Evolutionary conservation across 2,888 invertebrate species (phyloP).

Genomic region (Scelioninae gen. 1): DNA sequence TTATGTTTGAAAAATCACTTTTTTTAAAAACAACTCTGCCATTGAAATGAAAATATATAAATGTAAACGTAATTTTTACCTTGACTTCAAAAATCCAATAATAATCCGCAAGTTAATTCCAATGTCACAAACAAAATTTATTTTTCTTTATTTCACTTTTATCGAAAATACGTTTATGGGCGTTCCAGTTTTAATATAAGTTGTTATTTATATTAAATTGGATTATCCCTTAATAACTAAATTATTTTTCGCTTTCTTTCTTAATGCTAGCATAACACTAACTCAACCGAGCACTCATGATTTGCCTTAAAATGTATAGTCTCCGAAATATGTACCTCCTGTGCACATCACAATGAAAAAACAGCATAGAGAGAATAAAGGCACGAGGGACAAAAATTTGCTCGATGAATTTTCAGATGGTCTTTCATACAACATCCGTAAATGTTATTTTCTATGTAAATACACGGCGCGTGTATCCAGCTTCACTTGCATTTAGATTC

Average conservation of each 20-base stretch:
- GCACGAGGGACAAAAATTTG: conserved; percentile 53
- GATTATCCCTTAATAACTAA: conserved; percentile 46
- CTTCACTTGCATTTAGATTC: conserved; percentile 67
- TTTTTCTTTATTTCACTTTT: background rate
- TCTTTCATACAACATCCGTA: conserved; percentile 66
- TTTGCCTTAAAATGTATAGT: conserved; percentile 38
- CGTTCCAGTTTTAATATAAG: too few relatives aligned
- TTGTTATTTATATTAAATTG: conserved; percentile 25
- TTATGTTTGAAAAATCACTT: too few relatives aligned
- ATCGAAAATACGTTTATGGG: too few relatives aligned
- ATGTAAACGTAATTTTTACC: background rate
- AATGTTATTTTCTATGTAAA: conserved; percentile 70
- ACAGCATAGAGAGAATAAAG: conserved; percentile 39
- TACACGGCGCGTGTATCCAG: conserved; percentile 43
- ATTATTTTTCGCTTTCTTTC: conserved; percentile 9
- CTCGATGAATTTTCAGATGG: conserved; percentile 65
- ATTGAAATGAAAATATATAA: too few relatives aligned
- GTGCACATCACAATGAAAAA: conserved; percentile 33
- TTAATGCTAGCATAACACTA: conserved; percentile 5
- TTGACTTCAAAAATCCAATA: background rate
- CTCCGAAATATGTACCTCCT: conserved; percentile 15
- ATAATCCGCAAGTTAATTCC: background rate
- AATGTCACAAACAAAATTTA: background rate
- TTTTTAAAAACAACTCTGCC: too few relatives aligned
- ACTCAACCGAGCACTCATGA: conserved; percentile 20